Conservation (phyloP, 2,888 invertebrate genomes). For the Choristoneura rosaceana region DNA sequence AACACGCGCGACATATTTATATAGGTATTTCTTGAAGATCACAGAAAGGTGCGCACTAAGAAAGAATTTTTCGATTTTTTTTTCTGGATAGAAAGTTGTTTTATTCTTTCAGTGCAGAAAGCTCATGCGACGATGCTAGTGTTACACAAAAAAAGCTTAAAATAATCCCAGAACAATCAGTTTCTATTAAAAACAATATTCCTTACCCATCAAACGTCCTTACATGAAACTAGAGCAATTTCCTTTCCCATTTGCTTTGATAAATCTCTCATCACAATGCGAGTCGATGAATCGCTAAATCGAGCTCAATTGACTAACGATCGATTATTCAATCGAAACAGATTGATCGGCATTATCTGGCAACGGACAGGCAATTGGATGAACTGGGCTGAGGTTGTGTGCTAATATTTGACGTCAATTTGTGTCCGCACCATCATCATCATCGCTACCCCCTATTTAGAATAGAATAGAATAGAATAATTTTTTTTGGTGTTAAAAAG, state of each 20-base stretch:
- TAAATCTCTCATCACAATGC: slow-evolving; percentile 20
- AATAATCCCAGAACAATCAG: background rate
- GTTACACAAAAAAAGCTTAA: no score
- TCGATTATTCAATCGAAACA: slow-evolving; percentile 83
- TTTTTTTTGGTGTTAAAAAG: no score
- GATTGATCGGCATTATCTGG: slow-evolving; percentile 84
- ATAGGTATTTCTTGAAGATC: no score
- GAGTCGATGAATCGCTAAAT: slow-evolving; percentile 49
- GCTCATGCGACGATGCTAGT: no score
- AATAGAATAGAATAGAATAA: no score
- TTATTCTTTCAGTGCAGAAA: no score
- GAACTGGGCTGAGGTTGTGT: slow-evolving; percentile 48
- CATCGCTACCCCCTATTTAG: background rate
- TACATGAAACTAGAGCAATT: background rate
- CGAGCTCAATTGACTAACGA: slow-evolving; percentile 83
- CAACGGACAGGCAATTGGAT: slow-evolving; percentile 70
- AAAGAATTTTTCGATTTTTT: no score
- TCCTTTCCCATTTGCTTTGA: slow-evolving; percentile 15
- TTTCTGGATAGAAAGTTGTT: no score
- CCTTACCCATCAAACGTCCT: background rate
- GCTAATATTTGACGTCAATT: background rate
- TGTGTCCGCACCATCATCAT: background rate
- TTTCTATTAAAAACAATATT: background rate
- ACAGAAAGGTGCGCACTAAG: no score
- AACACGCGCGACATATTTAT: no score